These are phyloP conservation scores for Caerostris darwini DNA, from an alignment of 1,140 invertebrate species.

Conservation along the genomic window DNA sequence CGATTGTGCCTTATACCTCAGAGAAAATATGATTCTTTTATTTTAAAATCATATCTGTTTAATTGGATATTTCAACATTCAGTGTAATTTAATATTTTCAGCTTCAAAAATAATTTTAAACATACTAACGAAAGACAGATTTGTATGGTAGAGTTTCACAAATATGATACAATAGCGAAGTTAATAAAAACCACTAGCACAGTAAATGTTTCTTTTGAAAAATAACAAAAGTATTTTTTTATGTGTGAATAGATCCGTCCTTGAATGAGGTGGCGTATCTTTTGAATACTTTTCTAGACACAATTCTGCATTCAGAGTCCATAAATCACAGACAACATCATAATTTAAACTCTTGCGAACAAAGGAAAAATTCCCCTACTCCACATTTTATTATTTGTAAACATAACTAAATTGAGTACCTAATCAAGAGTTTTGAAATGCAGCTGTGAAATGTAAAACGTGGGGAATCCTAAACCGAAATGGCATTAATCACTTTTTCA, in stretches of 20 bases:
- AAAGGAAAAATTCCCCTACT: not conserved
- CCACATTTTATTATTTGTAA: conserved; percentile 45
- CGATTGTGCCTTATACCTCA: too few species aligned
- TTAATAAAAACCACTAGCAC: not conserved
- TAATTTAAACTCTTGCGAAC: conserved; percentile 35
- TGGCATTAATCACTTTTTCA: conserved; percentile 63
- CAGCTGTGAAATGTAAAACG: too few species aligned
- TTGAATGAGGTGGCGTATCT: conserved; percentile 16
- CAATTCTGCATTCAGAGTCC: not conserved
- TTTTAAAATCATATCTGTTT: too few species aligned
- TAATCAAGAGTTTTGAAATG: too few species aligned
- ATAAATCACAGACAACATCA: conserved; percentile 16
- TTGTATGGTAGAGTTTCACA: not conserved
- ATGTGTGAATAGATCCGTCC: not conserved
- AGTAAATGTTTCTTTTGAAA: not conserved
- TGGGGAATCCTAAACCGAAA: conserved; percentile 4
- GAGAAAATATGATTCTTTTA: too few species aligned
- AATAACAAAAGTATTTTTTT: not conserved
- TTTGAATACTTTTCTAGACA: not conserved
- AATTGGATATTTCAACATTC: too few species aligned
- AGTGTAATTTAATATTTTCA: too few species aligned
- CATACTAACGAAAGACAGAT: too few species aligned
- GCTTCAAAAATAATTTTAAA: too few species aligned
- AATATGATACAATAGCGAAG: not conserved
- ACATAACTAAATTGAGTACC: too few species aligned